These are phyloP conservation scores for Anguilla anguilla DNA, from an alignment of 2,797 vertebrate species.

Conservation along the genomic window DNA sequence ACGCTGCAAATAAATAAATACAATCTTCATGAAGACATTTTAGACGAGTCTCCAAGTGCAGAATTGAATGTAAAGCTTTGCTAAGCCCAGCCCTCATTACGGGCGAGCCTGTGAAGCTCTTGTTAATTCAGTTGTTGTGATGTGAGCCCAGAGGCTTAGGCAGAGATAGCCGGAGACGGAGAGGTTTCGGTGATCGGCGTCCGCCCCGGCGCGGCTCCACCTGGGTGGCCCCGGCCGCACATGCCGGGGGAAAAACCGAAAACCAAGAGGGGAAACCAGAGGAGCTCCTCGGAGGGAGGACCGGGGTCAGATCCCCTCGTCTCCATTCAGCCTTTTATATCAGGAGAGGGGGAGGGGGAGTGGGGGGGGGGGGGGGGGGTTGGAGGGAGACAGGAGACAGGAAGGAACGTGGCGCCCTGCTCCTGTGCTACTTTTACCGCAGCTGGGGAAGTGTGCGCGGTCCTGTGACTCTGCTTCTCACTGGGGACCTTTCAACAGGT, in stretches of 20 bases:
- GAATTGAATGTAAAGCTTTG: neutral
- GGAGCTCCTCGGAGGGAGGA: neutral
- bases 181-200: conserved; percentile 3
- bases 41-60: neutral
- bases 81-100: neutral
- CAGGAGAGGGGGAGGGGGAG: neutral
- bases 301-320: neutral
- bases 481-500: neutral
- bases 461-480: neutral
- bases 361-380: neutral
- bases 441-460: neutral
- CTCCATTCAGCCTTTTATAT: conserved; percentile 7
- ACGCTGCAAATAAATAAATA: neutral
- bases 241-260: neutral
- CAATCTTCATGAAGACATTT: neutral
- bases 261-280: neutral
- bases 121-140: neutral
- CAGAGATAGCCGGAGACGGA: neutral
- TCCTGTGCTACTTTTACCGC: neutral
- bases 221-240: neutral
- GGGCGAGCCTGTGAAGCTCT: neutral
- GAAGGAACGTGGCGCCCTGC: neutral
- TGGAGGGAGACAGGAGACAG: conserved; percentile 2
- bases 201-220: neutral
- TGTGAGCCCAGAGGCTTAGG: neutral